Conservation (phyloP, 2,797 vertebrate species). For the Acipenser ruthenus region DNA sequence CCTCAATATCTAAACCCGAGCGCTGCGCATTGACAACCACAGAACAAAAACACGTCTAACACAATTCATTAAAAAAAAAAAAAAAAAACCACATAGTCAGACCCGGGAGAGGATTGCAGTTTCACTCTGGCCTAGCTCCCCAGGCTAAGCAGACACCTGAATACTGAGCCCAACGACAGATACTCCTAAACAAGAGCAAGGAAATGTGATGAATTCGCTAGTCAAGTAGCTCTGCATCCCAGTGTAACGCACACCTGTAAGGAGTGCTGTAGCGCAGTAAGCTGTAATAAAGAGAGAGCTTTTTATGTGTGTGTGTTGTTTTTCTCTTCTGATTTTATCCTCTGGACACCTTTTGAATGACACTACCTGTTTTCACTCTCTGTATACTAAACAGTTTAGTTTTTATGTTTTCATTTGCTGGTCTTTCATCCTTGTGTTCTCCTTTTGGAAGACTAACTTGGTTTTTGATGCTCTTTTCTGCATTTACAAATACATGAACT, state of each 20-base stretch:
- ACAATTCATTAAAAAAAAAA: slow-evolving; percentile 26
- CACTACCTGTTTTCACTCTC: slow-evolving; percentile 27
- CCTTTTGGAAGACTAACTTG: slow-evolving; percentile 34
- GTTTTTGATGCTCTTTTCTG: slow-evolving; percentile 41
- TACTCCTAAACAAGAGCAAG: slow-evolving; percentile 33
- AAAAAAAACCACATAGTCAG: slow-evolving; percentile 20
- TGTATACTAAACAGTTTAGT: slow-evolving; percentile 27
- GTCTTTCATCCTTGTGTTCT: slow-evolving; percentile 40
- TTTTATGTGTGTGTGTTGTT: slow-evolving; percentile 35
- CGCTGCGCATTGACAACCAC: slow-evolving; percentile 11
- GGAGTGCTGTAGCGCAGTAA: background rate
- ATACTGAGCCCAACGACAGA: slow-evolving; percentile 57
- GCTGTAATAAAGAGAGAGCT: background rate
- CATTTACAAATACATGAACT: slow-evolving; percentile 60
- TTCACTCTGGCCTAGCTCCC: slow-evolving; percentile 37
- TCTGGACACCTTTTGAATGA: slow-evolving; percentile 31
- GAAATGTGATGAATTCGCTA: slow-evolving; percentile 31
- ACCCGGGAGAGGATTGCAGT: slow-evolving; percentile 34
- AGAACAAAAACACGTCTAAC: slow-evolving; percentile 20
- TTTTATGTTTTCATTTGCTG: slow-evolving; percentile 20
- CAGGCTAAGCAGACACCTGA: slow-evolving; percentile 50
- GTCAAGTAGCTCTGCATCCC: slow-evolving; percentile 33
- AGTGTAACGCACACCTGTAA: slow-evolving; percentile 23
- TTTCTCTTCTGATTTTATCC: slow-evolving; percentile 38
- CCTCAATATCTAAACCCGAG: slow-evolving; percentile 83